Conservation (phyloP, 92 coral and sea anemone species). For the Actinostola sp. region DNA sequence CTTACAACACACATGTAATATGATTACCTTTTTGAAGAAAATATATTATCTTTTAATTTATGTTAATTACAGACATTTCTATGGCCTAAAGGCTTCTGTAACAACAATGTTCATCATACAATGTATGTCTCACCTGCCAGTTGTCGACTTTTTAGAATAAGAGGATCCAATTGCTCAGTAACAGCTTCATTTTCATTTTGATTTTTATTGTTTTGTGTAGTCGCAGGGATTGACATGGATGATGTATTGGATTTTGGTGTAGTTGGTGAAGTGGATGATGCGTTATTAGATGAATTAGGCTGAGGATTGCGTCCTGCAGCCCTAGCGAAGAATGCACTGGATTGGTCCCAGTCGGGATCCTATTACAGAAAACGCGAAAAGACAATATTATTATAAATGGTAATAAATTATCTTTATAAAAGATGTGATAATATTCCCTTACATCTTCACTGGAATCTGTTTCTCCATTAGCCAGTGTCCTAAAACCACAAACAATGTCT, state of each 20-base stretch:
- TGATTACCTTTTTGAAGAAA: no score
- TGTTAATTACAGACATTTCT: neutral
- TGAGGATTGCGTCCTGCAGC: constrained; percentile 88
- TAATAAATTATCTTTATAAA: no score
- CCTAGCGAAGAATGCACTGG: constrained; percentile 94
- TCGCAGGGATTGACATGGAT: constrained; percentile 22
- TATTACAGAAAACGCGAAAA: neutral
- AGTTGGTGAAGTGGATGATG: neutral
- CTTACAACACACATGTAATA: no score
- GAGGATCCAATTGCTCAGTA: constrained; percentile 79
- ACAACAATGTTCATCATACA: neutral
- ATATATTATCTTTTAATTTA: no score
- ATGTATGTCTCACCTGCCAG: constrained; percentile 75
- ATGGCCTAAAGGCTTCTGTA: neutral
- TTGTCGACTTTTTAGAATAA: constrained; percentile 88
- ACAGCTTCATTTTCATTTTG: constrained; percentile 34
- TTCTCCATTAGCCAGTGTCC: constrained; percentile 32
- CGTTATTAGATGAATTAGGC: constrained; percentile 24
- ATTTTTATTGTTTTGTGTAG: constrained; percentile 52
- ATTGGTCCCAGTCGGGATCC: constrained; percentile 96
- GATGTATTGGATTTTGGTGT: constrained; percentile 36
- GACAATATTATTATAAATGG: neutral
- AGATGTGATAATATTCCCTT: neutral
- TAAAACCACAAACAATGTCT: neutral
- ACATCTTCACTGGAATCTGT: constrained; percentile 46